Evolutionary conservation across 2,888 invertebrate genomes (phyloP), one percentile per base, ranked within the genome.

Genomic region (Nomada fabriciana): DNA sequence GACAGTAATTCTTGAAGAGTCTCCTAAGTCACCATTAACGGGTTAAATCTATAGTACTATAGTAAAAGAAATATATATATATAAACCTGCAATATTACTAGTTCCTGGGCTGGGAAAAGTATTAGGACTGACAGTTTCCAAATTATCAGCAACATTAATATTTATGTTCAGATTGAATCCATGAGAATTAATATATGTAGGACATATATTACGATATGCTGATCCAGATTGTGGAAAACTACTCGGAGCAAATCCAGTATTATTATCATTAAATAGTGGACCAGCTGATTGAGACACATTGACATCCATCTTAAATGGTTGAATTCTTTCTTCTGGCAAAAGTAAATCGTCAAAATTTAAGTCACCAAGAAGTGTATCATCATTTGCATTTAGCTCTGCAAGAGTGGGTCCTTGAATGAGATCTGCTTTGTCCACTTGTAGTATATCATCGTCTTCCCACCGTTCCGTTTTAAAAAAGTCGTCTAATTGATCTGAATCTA

Each of bases 361-460:
- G 94, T 98, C 98, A 91, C 97, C 97, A 75, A 97, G 93, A 60
- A 98, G 95, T 52, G 96, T 97, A 87, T 98, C 98, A 85, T 97
- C 97, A 90, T 97, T 97, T 23, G 97, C 97, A 94, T 97, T 97
- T 70, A 98, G 94, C 92, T 98, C 98, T 0, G 97, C 97, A 74
- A 98, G 95, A 83, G 98, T 98, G 0, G 98, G 97, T 4, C 97
- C 96, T 93, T 97, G 96, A 89, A 98, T 97, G 83, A 97, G 95
- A 94, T 98, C 98, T 55, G 97, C 96, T 94, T 98, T 97, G 93
- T 98, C 98, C 73, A 98, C 97, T 95, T 97, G 96, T 93, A 98
- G 97, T 90, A 98, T 97, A 92, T 98, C 98, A 92, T 98, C 98
- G 90, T 98, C 98, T 91, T 98, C 73, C 73, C 73, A 73, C n/a